A percentile compares a stretch with the other conserved stretches of the same genome.
Conservation (phyloP, 37 sponge, comb jelly and placozoan species). For the Halichondria panicea region DNA sequence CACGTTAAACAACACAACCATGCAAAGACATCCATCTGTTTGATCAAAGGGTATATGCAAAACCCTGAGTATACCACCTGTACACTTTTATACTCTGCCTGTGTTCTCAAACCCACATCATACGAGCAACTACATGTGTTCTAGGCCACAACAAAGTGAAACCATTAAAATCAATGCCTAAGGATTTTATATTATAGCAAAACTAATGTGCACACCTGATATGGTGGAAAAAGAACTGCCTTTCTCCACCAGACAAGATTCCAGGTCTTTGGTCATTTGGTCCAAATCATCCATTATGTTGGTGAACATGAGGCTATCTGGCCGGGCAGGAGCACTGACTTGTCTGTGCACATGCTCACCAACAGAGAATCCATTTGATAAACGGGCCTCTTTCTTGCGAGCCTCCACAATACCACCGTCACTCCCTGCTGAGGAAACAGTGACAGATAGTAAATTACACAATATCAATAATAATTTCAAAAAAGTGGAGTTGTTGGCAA, state of each 20-base stretch:
- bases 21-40: too few species aligned
- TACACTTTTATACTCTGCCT: background rate
- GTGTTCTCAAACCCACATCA: background rate
- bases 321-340: slow-evolving; percentile 1
- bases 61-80: background rate
- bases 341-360: background rate
- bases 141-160: background rate
- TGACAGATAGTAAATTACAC: background rate
- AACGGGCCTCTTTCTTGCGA: too few species aligned
- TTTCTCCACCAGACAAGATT: background rate
- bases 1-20: too few species aligned
- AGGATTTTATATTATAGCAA: background rate
- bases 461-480: background rate
- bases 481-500: background rate
- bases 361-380: too few species aligned
- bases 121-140: too few species aligned
- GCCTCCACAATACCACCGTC: slow-evolving; percentile 9
- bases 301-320: background rate
- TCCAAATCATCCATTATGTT: slow-evolving; percentile 4
- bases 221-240: background rate
- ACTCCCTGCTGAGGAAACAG: background rate
- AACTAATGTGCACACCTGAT: background rate
- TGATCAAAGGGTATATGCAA: too few species aligned
- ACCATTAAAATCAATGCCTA: background rate
- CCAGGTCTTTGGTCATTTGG: slow-evolving; percentile 17